Base-by-base conservation (phyloP, 1,140 invertebrate species). In the Lithobius niger region DNA sequence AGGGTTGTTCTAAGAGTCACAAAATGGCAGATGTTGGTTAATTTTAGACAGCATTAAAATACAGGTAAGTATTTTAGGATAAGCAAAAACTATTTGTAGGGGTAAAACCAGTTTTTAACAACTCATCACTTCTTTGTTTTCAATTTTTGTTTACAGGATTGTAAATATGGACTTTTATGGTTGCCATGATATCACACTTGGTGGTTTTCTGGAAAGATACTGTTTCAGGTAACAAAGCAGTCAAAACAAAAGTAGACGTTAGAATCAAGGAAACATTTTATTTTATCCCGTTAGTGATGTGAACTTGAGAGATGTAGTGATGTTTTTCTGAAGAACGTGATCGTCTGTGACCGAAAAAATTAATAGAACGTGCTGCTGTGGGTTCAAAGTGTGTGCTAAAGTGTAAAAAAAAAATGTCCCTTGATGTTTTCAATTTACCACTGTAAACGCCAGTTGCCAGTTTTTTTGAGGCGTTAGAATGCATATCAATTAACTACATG, bases 131-230 rank as follows among this genome's bases (percentile, higher is more conserved):
- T 50, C 27, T n/a, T 26, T 13, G 19, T 50, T 27, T 15, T 25
- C 27, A 13, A 26, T 50, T 27, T 50, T 24, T 6, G 4, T 18
- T 45, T 50, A 26, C 64, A 84, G 84, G 81, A 79, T 92, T 19
- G 82, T 93, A 0, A 82, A 82, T 48, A 98, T 98, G 88, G 86
- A 94, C 59, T 87, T 95, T 68, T 97, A 98, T 70, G 90, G 89
- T 0, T 76, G 80, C 18, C 89, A 94, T 64, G 96, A 99, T 67
- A 95, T 97, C 57, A 85, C 93, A 2, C 69, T 99, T 2, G 96
- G 94, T 40, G 83, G 82, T 57, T 99, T 98, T 69, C 72, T 99
- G 1, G 88, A 95, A 68, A 77, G 84, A 48, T 96, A 94, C 66
- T 97, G 93, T 69, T 88, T 94, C 65, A 79, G 83, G 57, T 74